Conservation (phyloP, 2,888 invertebrate species). For the Drosophila merina region DNA sequence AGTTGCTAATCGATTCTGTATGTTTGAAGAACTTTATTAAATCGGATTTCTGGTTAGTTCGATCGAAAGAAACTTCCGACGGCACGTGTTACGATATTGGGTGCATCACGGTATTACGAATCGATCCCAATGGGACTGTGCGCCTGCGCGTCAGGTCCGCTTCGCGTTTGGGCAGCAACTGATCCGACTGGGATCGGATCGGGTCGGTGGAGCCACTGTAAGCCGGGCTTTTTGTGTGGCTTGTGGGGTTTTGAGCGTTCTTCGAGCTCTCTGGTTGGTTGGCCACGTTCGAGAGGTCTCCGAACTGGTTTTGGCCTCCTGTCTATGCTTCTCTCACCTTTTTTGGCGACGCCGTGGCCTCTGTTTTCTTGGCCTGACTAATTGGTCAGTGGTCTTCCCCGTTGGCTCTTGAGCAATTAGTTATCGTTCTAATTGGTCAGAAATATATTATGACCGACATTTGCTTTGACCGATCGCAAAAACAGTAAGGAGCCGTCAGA, state of each 20-base stretch:
- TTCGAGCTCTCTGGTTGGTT: conserved; percentile 61
- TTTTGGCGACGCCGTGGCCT: conserved; percentile 32
- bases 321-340: conserved; percentile 24
- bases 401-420: conserved; percentile 75
- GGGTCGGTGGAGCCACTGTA: conserved; percentile 35
- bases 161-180: conserved; percentile 68
- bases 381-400: conserved; percentile 71
- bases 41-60: conserved; percentile 9
- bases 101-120: conserved; percentile 11
- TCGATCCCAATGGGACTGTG: conserved; percentile 49
- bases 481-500: conserved; percentile 27
- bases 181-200: conserved; percentile 28
- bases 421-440: conserved; percentile 75
- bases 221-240: conserved; percentile 22
- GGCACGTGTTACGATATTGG: conserved; percentile 46
- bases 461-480: conserved; percentile 48
- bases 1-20: conserved; percentile 1
- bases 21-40: not conserved
- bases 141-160: conserved; percentile 68
- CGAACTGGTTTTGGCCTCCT: conserved; percentile 60
- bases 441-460: conserved; percentile 75
- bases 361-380: conserved; percentile 59
- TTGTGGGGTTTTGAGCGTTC: conserved; percentile 55
- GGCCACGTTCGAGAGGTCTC: conserved; percentile 21
- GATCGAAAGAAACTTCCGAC: conserved; percentile 42